Evolutionary conservation across 2,888 invertebrate genomes (phyloP), one percentile per base, ranked within the genome.

Genomic region (Apamea anceps): DNA sequence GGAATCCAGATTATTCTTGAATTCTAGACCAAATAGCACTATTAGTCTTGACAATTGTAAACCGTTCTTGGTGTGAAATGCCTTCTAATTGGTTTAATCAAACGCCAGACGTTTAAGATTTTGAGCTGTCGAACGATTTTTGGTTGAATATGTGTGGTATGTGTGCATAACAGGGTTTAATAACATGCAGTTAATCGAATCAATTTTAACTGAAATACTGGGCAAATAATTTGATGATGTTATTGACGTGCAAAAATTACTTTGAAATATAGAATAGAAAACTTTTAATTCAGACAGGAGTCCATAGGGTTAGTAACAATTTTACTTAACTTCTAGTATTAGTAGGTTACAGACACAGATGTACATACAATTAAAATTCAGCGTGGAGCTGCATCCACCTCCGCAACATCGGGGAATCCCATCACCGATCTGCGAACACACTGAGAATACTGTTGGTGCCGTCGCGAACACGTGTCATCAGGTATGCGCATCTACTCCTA

Each of bases 51-150:
- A 63, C 37, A 75, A 80, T 77, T 72, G 66, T 32, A 51, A 77
- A 65, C 51, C 67, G 28, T 72, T 51, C 60, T 80, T 28, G 48
- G 28, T 48, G 28, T 72, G 67, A 77, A 84, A 80, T 75, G 78
- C 28, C 25, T 62, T 62, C 21, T 82, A 82, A 85, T 85, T 85
- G 80, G 67, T 76, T 81, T 62, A 65, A 84, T 86, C 77, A 76
- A 73, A 74, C 54, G 73, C 63, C 75, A 77, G 77, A 74, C 65
- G 28, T 68, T 62, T 48, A 5, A 32, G 42, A n/a, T 32, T 8
- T 54, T 63, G 15, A 60, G 66, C 57, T 51, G 57, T n/a, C 42
- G 10, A 60, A 60, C 66, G 32, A 80, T n/a, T 60, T 72, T 51
- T n/a, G 28, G 48, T 51, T 42, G n/a, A 73, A 74, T 74, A 32